Base-by-base conservation (phyloP, 2,888 invertebrate species). In the Portevinia maculata region DNA sequence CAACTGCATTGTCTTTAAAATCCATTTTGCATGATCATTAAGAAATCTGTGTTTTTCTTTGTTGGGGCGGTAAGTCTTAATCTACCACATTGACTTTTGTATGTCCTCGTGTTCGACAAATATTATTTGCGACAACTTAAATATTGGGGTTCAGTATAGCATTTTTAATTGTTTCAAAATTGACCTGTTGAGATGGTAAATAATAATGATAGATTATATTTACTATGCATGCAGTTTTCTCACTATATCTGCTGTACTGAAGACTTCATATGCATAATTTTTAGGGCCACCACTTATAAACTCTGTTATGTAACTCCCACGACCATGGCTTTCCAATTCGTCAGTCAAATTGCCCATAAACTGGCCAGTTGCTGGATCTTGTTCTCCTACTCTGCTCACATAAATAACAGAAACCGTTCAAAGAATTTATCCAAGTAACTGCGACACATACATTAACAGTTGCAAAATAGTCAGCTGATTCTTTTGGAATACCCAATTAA, bases 361-460 rank as follows among this genome's bases (percentile, higher is more conserved):
- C 65, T 86, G 85, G 17, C 88, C 89, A 0, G 86, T 74, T 7
- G 85, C 78, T 6, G 87, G 86, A 6, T 85, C 74, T 34, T 57
- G 84, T n/a, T 78, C 75, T 44, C 44, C 21, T 65, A 78, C 15
- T 32, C 79, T n/a, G 6, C 21, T 21, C 2, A 85, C 74, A 65
- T 86, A 90, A 34, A 90, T 87, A 5, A 89, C 85, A 2, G 86
- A 86, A 69, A 90, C 89, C 0, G 90, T 90, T 90, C 89, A 48
- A 79, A 88, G 79, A 90, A 73, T 19, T 65, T 60, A 6, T 89
- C 86, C 5, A 91, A 67, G 28, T 87, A 87, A 3, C 73, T 60
- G 69, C 30, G 9, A 30, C 30, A 5, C 30, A 30, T 8, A 30
- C 30, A 4, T 32, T 32, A 7, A 32, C 32, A 9, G 32, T 32